A percentile compares a stretch with the other conserved stretches of the same genome.
phyloP scores from a whole-genome alignment of 2,113 vertebrate species.

The Cygnus buccinator region DNA sequence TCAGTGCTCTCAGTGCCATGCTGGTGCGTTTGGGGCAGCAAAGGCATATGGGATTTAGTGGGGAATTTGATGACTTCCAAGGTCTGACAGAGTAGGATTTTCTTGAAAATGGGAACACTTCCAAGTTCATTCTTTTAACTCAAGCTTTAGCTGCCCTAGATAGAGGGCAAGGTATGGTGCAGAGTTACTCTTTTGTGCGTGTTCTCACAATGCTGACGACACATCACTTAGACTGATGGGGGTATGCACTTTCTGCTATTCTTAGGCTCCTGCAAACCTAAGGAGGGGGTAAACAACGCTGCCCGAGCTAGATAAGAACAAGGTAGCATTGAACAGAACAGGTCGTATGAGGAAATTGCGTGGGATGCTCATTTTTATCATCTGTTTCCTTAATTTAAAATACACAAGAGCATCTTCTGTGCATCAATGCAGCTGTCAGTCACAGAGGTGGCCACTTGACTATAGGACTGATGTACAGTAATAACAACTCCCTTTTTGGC shows the following conservation, averaged over 20 bases:
- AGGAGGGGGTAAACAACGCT: background rate
- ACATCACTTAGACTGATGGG: background rate
- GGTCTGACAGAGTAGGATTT: background rate
- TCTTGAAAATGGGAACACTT: background rate
- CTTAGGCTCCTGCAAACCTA: background rate
- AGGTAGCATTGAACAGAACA: background rate
- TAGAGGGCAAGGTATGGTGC: background rate
- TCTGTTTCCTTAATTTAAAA: background rate
- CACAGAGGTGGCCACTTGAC: background rate
- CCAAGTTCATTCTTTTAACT: background rate
- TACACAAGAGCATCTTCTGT: background rate
- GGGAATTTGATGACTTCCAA: background rate
- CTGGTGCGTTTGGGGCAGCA: rapidly evolving
- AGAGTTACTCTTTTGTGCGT: background rate
- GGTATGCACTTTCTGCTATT: background rate
- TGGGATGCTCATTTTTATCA: background rate
- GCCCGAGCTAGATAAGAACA: background rate
- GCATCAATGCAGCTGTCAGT: background rate
- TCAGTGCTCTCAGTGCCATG: too few relatives aligned
- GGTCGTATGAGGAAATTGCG: background rate
- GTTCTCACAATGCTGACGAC: background rate
- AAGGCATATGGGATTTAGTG: background rate
- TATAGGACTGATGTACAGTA: background rate
- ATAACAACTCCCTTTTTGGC: background rate
- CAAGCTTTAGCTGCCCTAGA: background rate